Percentiles rank a stretch among this genome's conserved stretches.
phyloP scores from a whole-genome alignment of 2,888 invertebrate genomes.

The Strigamia crassipes region DNA sequence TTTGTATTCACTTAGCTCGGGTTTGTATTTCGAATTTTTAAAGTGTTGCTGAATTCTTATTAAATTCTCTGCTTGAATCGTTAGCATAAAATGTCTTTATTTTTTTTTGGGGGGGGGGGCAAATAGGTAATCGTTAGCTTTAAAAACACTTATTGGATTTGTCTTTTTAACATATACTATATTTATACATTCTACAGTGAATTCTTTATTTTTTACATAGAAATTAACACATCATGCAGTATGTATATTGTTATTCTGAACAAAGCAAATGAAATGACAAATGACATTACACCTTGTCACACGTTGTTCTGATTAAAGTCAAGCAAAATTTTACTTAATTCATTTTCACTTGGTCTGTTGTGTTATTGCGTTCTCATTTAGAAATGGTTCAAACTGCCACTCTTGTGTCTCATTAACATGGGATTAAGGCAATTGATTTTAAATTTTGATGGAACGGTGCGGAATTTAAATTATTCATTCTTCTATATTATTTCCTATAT shows the following conservation, averaged over 20 bases:
- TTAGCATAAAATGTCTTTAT: neutral
- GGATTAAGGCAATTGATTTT: constrained; percentile 26
- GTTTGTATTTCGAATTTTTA: neutral
- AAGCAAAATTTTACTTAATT: neutral
- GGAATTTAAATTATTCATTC: neutral
- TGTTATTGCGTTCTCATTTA: constrained; percentile 8
- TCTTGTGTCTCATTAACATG: constrained; percentile 10
- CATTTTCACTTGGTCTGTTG: neutral
- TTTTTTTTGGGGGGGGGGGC: too few relatives aligned
- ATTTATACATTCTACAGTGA: too few relatives aligned
- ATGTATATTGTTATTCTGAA: neutral
- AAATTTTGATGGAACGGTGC: neutral
- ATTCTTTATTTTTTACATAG: too few relatives aligned
- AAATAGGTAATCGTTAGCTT: too few relatives aligned
- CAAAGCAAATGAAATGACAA: neutral
- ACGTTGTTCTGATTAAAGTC: constrained; percentile 11
- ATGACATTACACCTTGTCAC: constrained; percentile 1
- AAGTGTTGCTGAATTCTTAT: neutral
- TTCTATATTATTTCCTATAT: neutral
- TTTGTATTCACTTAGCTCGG: neutral
- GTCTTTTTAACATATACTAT: too few relatives aligned
- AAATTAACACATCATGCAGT: neutral
- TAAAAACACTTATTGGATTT: too few relatives aligned
- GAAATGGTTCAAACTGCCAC: constrained; percentile 18
- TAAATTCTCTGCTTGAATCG: neutral